A percentile compares a stretch with the other conserved stretches of the same genome.
These are phyloP conservation scores for Drosophila mayri DNA, from an alignment of 1,140 invertebrate species.

Conservation along the genomic window DNA sequence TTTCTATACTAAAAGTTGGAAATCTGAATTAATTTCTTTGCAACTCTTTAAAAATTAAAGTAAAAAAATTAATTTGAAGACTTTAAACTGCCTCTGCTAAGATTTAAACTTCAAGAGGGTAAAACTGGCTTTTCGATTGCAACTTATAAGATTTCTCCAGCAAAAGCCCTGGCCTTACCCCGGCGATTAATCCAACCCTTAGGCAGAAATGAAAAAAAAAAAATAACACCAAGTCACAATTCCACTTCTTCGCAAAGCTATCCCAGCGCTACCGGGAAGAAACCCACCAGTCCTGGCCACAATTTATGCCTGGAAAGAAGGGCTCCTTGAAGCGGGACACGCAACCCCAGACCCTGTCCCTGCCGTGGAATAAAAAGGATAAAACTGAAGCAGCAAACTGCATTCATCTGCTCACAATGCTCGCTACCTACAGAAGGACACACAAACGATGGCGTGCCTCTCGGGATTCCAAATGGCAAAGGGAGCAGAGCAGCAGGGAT, in stretches of 20 bases:
- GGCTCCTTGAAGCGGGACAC: constrained; percentile 44
- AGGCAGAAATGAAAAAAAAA: background rate
- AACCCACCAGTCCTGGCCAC: constrained; percentile 29
- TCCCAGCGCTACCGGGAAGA: constrained; percentile 19
- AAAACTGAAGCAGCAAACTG: constrained; percentile 54
- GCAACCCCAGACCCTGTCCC: constrained; percentile 31
- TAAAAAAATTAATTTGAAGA: too few species aligned
- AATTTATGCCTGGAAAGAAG: constrained; percentile 50
- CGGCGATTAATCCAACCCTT: constrained; percentile 28
- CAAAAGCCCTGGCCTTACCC: constrained; percentile 5
- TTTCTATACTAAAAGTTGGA: too few species aligned
- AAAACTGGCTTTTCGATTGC: constrained; percentile 22
- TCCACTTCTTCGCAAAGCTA: constrained; percentile 2
- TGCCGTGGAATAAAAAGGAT: constrained; percentile 52
- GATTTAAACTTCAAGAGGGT: background rate
- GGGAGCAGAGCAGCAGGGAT: constrained; percentile 27
- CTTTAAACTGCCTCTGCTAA: background rate
- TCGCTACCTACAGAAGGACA: constrained; percentile 50
- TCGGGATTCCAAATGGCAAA: constrained; percentile 54
- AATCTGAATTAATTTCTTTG: too few species aligned
- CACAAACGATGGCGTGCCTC: constrained; percentile 63
- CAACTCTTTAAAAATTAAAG: background rate
- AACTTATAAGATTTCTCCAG: constrained; percentile 37
- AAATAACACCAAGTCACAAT: constrained; percentile 18
- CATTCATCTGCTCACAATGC: constrained; percentile 70